These are phyloP conservation scores for Genyomyrus donnyi DNA, from an alignment of 2,113 vertebrate species.

Conservation along the genomic window DNA sequence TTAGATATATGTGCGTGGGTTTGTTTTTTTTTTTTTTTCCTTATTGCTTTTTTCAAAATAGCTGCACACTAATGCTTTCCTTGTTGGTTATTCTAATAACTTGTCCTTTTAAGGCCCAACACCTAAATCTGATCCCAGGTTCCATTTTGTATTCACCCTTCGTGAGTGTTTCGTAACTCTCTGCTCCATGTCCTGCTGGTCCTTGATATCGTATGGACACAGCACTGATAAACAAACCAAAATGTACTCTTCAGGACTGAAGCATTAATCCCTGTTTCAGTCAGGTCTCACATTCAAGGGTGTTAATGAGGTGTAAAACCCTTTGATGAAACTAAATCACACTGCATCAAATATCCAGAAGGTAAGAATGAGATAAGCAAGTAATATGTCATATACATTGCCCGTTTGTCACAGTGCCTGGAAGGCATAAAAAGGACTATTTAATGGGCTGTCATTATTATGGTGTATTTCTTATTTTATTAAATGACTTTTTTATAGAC, in stretches of 20 bases:
- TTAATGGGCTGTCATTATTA: background rate
- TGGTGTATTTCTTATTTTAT: background rate
- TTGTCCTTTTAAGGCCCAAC: background rate
- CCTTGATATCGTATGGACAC: background rate
- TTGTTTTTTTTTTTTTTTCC: background rate
- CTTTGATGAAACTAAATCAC: conserved; percentile 1
- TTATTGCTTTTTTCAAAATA: background rate
- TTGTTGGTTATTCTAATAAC: background rate
- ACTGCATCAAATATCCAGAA: conserved; percentile 14
- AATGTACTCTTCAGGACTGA: background rate
- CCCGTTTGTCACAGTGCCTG: background rate
- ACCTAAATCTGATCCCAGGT: background rate
- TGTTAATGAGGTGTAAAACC: conserved; percentile 17
- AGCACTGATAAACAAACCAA: background rate
- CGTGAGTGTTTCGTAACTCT: background rate
- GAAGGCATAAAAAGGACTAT: background rate
- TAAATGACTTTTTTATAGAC: background rate
- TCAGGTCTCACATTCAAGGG: background rate
- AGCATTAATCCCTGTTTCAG: background rate
- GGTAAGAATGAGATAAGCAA: conserved; percentile 4
- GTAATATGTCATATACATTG: background rate
- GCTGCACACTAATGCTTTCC: background rate
- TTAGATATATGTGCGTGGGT: background rate
- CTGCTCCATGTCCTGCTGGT: background rate
- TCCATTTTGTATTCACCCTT: background rate